Base-by-base conservation (phyloP, 2,797 vertebrate genomes). In the Bovichtus diacanthus region DNA sequence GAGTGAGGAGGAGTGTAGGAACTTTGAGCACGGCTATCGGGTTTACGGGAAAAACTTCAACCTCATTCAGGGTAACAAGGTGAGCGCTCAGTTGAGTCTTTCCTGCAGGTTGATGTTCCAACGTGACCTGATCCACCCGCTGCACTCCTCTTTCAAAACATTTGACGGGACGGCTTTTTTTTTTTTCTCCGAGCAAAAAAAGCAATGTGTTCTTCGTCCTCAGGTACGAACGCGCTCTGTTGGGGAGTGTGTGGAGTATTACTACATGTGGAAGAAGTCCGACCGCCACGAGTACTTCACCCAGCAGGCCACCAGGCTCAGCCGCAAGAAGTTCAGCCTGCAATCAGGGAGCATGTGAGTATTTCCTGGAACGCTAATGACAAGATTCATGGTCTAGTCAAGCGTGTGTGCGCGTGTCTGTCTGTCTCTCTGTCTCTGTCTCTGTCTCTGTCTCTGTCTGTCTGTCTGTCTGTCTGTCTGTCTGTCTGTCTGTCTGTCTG, bases 261-360 rank as follows among this genome's bases (percentile, higher is more conserved):
- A 99, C 90, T 99, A 99, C 94, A 94, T 97, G 94, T 99, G 98
- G 98, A 99, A 99, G 93, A 99, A 98, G 85, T 99, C 98, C 0
- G 97, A 97, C 10, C 96, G 97, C 3, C 97, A 97, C 0, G 96
- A 97, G 82, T 97, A 96, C 91, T 99, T 98, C 82, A 97, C 96
- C 34, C 98, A 98, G 90, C 98, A 99, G 93, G 93, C 96, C 1
- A 96, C 96, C 71, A 93, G 90, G 85, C 90, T 98, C 70, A 96
- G 96, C 76, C 96, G 97, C 86, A 97, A 95, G 92, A 99, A 97
- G 92, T 97, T 94, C 85, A 95, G 92, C 94, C 92, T 96, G 80
- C 97, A 96, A 29, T 92, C 95, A 36, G 96, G 93, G 91, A 94
- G 91, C 93, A 94, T 94, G 97, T 98, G 93, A 94, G 97, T 97